Base-by-base conservation (phyloP, 53 echinoderm and acorn worm genomes). In the Patiria pectinifera region DNA sequence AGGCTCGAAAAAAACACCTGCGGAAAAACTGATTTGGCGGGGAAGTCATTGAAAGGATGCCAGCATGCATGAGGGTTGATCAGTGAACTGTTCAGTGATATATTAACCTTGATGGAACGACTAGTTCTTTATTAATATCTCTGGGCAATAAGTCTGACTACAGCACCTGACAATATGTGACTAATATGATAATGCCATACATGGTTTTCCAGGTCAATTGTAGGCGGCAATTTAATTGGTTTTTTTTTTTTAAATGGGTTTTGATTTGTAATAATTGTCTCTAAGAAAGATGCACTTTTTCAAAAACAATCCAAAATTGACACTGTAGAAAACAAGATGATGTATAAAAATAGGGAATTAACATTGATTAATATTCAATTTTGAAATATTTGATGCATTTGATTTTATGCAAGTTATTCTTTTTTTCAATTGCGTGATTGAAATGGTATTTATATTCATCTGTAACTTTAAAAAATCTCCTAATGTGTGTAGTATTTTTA, bases 81-180 rank as follows among this genome's bases (percentile, higher is more conserved):
- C 24, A 74, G 22, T 23, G 74, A 23, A n/a, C 21, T 82, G 58
- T 24, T n/a, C 7, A 58, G 59, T 82, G 82, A 82, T 82, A 14
- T 82, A 82, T 82, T 82, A 53, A 82, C 82, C 25, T 59, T 82
- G 25, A 82, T 59, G 22, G n/a, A 19, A n/a, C 9, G 24, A n/a
- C 13, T 44, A 53, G n/a, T 3, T 22, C n/a, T 82, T 53, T 82
- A 82, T 82, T 82, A 82, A 82, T 82, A 82, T 82, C 60, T n/a
- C 23, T 0, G 11, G 80, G 48, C 80, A 9, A 5, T 79, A 11
- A 45, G 11, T 74, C 22, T 4, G 24, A 74, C 22, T 74, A 2
- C 22, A 74, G 21, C 24, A n/a, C 74, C 22, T 10, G 24, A 23
- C 21, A 74, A 74, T 47, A 18, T 7, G 44, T 2, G 5, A 16